Evolutionary conservation across 2,113 vertebrate species (phyloP).

Genomic region (Tonatia bakeri): DNA sequence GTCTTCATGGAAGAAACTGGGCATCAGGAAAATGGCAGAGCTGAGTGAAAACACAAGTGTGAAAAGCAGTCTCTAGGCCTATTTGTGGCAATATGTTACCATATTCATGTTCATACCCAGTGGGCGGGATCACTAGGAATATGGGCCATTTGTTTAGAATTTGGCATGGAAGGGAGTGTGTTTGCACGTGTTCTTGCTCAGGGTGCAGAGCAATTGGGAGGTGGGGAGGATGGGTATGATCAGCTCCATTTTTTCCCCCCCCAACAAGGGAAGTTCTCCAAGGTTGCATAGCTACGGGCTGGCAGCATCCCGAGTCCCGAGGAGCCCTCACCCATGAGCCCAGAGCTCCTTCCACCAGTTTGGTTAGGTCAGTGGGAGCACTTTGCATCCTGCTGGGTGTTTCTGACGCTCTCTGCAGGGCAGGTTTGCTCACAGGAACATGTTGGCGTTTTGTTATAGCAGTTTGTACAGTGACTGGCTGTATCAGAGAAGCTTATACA

Average conservation of each 20-base stretch:
- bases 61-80: neutral
- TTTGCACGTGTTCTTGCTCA: neutral
- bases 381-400: too few relatives aligned
- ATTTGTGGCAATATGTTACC: neutral
- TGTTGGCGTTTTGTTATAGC: neutral
- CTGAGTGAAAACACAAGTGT: neutral
- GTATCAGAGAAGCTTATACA: rapidly evolving
- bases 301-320: neutral
- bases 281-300: neutral
- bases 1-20: neutral
- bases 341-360: rapidly evolving
- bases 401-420: neutral
- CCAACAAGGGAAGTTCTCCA: neutral
- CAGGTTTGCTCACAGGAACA: rapidly evolving
- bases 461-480: too few relatives aligned
- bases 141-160: neutral
- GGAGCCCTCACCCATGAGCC: rapidly evolving
- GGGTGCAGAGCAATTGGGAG: neutral
- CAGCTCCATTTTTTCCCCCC: too few relatives aligned
- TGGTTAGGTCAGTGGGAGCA: neutral
- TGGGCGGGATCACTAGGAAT: neutral
- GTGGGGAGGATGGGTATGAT: neutral
- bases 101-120: neutral
- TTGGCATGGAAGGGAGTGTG: neutral
- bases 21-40: neutral